phyloP scores from a whole-genome alignment of 2,797 vertebrate genomes.

The Mergus octosetaceus region DNA sequence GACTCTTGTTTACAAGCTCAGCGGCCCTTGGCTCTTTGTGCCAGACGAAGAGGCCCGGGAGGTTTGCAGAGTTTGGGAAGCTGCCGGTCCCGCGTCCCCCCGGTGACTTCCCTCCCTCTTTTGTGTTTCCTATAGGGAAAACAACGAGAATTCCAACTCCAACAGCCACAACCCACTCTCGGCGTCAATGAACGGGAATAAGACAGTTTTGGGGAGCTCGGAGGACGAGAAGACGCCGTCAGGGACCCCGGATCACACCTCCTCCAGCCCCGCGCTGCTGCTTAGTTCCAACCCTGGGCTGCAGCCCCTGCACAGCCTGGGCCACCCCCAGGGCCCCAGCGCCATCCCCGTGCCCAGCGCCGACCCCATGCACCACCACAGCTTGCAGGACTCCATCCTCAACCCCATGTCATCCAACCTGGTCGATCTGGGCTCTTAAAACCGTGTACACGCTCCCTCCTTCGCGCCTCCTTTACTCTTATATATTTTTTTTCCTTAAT shows the following conservation, averaged over 20 bases:
- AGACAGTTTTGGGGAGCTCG: constrained; percentile 96
- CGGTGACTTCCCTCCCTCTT: constrained; percentile 54
- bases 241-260: constrained; percentile 95
- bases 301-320: constrained; percentile 91
- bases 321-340: constrained; percentile 95
- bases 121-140: constrained; percentile 86
- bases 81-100: neutral
- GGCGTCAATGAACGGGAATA: constrained; percentile 96
- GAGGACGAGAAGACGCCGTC: constrained; percentile 98
- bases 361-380: constrained; percentile 93
- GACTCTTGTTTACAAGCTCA: constrained; percentile 56
- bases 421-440: constrained; percentile 97
- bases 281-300: constrained; percentile 88
- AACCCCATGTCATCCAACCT: constrained; percentile 99
- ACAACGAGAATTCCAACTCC: constrained; percentile 97
- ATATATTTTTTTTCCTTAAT: neutral
- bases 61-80: constrained; percentile 33
- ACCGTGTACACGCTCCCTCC: neutral
- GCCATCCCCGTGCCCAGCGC: constrained; percentile 90
- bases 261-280: constrained; percentile 91
- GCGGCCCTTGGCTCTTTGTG: constrained; percentile 45
- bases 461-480: neutral
- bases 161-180: constrained; percentile 94
- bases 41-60: constrained; percentile 31
- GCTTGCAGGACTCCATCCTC: constrained; percentile 97